Percentiles rank a stretch among this genome's conserved stretches.
Conservation (phyloP, 2,113 vertebrate genomes). For the Brachyistius frenatus region DNA sequence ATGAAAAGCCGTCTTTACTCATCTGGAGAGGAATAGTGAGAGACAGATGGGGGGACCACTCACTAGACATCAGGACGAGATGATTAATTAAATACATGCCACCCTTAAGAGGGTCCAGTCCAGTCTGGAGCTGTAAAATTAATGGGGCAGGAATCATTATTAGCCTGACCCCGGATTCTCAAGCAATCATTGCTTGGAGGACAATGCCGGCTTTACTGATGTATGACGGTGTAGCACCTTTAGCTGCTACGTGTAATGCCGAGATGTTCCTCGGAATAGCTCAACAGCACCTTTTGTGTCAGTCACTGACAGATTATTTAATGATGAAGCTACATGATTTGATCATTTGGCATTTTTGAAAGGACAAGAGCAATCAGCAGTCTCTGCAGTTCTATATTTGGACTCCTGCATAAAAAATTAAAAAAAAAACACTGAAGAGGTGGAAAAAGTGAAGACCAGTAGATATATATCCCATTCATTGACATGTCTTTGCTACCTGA, state of each 20-base stretch:
- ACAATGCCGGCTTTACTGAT: constrained; percentile 39
- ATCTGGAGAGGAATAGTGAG: constrained; percentile 56
- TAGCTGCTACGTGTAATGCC: constrained; percentile 26
- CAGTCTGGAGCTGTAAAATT: constrained; percentile 64
- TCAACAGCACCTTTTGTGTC: constrained; percentile 27
- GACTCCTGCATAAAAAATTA: constrained; percentile 13
- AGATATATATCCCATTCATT: constrained; percentile 23
- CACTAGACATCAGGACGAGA: constrained; percentile 62
- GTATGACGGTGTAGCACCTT: constrained; percentile 47
- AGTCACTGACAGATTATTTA: constrained; percentile 31
- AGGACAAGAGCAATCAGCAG: constrained; percentile 39
- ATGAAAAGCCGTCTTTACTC: constrained; percentile 72
- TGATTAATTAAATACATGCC: constrained; percentile 75
- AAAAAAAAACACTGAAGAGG: neutral
- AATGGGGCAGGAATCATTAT: constrained; percentile 75
- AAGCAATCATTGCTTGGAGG: constrained; percentile 54
- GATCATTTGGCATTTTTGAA: constrained; percentile 58
- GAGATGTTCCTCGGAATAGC: constrained; percentile 63
- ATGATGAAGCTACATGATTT: constrained; percentile 45
- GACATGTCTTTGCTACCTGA: constrained; percentile 43
- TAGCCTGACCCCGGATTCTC: constrained; percentile 68
- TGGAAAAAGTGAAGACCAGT: neutral
- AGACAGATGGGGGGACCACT: constrained; percentile 67
- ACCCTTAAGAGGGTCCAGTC: constrained; percentile 65
- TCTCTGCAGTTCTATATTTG: constrained; percentile 38